Conservation (phyloP, 2,113 vertebrate species). For the Xenopus laevis region DNA sequence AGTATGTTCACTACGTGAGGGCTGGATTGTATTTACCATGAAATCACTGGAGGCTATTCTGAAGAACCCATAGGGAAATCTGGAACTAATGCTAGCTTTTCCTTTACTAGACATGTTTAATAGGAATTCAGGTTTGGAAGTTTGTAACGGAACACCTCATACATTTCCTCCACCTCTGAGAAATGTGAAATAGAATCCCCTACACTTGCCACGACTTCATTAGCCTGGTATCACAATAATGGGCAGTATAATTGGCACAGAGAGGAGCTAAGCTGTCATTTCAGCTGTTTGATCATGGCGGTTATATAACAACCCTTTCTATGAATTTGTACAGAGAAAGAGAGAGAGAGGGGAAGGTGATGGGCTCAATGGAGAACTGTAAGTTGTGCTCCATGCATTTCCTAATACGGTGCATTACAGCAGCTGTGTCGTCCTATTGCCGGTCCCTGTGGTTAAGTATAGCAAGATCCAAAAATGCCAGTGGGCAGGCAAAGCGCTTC, state of each 20-base stretch:
- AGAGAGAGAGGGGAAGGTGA: constrained; percentile 34
- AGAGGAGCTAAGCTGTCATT: too few species aligned
- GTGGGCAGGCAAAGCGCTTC: constrained; percentile 60
- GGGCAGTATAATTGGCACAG: too few species aligned
- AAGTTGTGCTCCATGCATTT: constrained; percentile 59
- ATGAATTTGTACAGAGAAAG: neutral
- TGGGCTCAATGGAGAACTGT: constrained; percentile 8
- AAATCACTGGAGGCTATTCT: neutral
- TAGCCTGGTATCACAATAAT: too few species aligned
- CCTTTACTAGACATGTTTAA: neutral
- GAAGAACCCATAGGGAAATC: neutral
- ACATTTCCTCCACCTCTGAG: neutral
- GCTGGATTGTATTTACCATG: neutral
- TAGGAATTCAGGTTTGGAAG: neutral
- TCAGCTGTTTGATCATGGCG: too few species aligned
- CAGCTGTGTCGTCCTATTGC: constrained; percentile 62
- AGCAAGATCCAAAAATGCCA: constrained; percentile 75
- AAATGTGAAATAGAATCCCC: neutral
- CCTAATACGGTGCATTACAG: constrained; percentile 87
- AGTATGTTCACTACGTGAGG: neutral
- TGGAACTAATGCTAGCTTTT: neutral
- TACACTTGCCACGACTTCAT: neutral
- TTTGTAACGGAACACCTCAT: neutral
- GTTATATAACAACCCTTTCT: neutral
- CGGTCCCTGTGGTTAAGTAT: constrained; percentile 87